Evolutionary conservation across 1,140 invertebrate genomes (phyloP).

Genomic region (Lucilia sericata): DNA sequence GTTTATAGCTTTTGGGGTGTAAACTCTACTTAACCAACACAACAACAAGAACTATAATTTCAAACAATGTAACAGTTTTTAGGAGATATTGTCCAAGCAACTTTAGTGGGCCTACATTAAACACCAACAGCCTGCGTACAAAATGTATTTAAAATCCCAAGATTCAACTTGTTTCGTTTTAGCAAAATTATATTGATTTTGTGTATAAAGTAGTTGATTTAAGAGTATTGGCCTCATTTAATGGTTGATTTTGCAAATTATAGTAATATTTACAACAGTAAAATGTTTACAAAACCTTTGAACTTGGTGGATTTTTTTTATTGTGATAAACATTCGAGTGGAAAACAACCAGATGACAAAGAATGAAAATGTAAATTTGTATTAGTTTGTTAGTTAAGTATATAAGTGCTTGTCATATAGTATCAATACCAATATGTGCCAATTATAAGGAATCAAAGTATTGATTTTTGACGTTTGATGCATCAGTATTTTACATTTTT

Average conservation of each 20-base stretch:
- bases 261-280: too few species aligned
- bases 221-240: neutral
- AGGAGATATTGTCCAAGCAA: neutral
- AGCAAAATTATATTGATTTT: too few species aligned
- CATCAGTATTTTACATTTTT: too few species aligned
- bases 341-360: neutral
- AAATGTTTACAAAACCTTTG: neutral
- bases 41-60: neutral
- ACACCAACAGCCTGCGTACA: too few species aligned
- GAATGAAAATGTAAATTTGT: neutral
- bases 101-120: neutral
- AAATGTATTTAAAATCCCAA: too few species aligned
- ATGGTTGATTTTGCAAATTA: neutral
- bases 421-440: too few species aligned
- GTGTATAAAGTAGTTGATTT: neutral
- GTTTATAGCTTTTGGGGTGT: slow-evolving; percentile 6
- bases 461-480: too few species aligned
- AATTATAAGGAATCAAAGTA: too few species aligned
- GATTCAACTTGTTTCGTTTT: too few species aligned
- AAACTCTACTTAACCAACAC: neutral
- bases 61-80: neutral
- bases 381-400: neutral
- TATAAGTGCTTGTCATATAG: neutral
- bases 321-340: neutral
- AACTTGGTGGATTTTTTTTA: neutral